phyloP scores from a whole-genome alignment of 2,888 invertebrate genomes.

The Agriotes lineatus region DNA sequence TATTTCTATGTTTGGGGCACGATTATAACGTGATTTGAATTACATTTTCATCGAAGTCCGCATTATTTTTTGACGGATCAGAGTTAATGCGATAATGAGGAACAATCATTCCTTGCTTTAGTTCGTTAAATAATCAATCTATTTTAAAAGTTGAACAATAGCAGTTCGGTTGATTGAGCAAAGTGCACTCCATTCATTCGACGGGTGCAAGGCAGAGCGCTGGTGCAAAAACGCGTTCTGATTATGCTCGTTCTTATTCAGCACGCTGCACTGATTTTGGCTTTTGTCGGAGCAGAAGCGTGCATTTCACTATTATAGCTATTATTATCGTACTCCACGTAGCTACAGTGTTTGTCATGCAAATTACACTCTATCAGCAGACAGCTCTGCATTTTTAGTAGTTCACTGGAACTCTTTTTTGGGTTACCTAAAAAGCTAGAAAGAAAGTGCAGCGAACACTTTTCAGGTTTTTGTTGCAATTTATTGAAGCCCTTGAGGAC shows the following conservation, averaged over 20 bases:
- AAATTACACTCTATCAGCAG: neutral
- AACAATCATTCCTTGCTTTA: too few species aligned
- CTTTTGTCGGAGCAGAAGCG: neutral
- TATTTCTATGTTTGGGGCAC: too few species aligned
- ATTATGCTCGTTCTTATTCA: slow-evolving; percentile 4
- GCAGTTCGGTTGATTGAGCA: neutral
- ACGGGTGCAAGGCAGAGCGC: neutral
- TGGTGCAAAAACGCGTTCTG: slow-evolving; percentile 3
- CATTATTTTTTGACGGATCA: too few species aligned
- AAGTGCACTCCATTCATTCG: neutral
- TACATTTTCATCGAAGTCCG: too few species aligned
- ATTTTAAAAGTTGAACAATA: too few species aligned
- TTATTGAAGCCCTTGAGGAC: too few species aligned
- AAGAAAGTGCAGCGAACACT: neutral
- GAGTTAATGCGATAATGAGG: too few species aligned
- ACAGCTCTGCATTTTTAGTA: slow-evolving; percentile 8
- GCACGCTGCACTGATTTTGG: slow-evolving; percentile 14
- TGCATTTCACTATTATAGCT: slow-evolving; percentile 1
- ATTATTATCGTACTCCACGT: neutral
- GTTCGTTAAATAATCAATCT: too few species aligned
- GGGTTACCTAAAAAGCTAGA: neutral
- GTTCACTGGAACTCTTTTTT: neutral
- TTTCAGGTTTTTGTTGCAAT: too few species aligned
- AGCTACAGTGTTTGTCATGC: neutral
- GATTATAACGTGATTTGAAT: too few species aligned